phyloP scores from a whole-genome alignment of 1,140 invertebrate species.

The Drosophila insularis region DNA sequence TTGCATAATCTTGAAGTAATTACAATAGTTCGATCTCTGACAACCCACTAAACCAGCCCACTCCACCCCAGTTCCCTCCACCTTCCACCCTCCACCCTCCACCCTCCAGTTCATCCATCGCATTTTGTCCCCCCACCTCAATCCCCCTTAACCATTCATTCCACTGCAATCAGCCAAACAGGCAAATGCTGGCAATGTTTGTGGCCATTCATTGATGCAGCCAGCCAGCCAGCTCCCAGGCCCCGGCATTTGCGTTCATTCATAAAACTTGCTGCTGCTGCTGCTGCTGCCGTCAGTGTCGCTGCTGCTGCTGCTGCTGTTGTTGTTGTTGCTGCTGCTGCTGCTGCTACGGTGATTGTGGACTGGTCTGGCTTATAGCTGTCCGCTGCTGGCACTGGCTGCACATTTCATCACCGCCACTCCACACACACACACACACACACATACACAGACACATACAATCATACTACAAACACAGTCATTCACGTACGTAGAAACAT shows the following conservation, averaged over 20 bases:
- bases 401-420: conserved; percentile 66
- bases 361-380: conserved; percentile 43
- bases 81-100: background rate
- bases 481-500: conserved; percentile 5
- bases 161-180: background rate
- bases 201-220: conserved; percentile 65
- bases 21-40: conserved; percentile 76
- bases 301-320: conserved; percentile 6
- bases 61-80: background rate
- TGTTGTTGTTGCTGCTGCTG: background rate
- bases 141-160: background rate
- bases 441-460: conserved; percentile 11
- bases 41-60: background rate
- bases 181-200: conserved; percentile 28
- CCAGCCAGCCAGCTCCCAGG: conserved; percentile 13
- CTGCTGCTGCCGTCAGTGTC: background rate
- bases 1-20: conserved; percentile 79
- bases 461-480: background rate
- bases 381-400: conserved; percentile 17
- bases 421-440: conserved; percentile 24
- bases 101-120: background rate
- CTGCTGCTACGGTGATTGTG: conserved; percentile 5
- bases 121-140: background rate
- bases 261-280: conserved; percentile 47
- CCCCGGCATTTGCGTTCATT: conserved; percentile 49